Conservation (phyloP, 2,113 vertebrate species). For the Triplophysa tibetana region DNA sequence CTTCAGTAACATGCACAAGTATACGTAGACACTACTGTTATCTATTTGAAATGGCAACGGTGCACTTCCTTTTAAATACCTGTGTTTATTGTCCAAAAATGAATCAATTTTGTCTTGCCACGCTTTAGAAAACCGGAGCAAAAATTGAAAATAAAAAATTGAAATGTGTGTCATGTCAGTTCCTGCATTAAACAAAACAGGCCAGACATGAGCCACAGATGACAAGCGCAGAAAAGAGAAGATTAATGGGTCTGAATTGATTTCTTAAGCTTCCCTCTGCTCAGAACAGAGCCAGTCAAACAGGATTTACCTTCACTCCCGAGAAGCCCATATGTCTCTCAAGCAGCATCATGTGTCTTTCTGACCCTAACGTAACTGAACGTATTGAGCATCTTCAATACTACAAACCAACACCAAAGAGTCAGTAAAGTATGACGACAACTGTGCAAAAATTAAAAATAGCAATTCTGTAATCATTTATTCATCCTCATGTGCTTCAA, state of each 20-base stretch:
- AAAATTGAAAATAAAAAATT: constrained; percentile 34
- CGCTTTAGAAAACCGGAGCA: constrained; percentile 38
- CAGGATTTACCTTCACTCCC: constrained; percentile 65
- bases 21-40: constrained; percentile 8
- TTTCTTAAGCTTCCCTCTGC: constrained; percentile 71
- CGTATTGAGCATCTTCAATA: constrained; percentile 31
- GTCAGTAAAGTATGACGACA: neutral
- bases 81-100: constrained; percentile 50
- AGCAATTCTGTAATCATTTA: too few species aligned
- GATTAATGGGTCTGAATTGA: constrained; percentile 68
- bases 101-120: constrained; percentile 37
- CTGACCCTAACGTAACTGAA: constrained; percentile 34
- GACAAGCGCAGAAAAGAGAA: constrained; percentile 64
- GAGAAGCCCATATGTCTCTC: constrained; percentile 64
- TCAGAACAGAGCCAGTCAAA: constrained; percentile 62
- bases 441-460: too few species aligned
- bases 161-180: constrained; percentile 54
- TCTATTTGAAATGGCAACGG: neutral
- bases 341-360: constrained; percentile 46
- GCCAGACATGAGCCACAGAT: constrained; percentile 49
- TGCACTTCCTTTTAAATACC: constrained; percentile 24
- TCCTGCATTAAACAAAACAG: constrained; percentile 55
- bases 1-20: neutral
- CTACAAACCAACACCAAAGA: constrained; percentile 31
- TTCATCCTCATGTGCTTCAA: too few species aligned